phyloP scores from a whole-genome alignment of 2,888 invertebrate genomes.

The Polyploca ridens region DNA sequence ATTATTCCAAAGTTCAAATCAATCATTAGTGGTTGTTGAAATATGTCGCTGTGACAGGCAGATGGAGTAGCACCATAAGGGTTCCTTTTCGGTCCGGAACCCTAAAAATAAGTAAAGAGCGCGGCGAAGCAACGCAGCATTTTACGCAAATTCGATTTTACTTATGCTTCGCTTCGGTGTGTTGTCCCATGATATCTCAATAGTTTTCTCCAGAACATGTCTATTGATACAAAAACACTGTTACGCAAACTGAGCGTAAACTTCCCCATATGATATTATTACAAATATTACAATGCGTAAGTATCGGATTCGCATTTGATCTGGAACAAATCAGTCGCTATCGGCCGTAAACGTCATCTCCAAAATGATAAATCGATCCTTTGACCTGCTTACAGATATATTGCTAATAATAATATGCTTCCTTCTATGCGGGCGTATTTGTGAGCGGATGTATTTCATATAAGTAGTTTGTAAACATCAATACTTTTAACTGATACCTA shows the following conservation, averaged over 20 bases:
- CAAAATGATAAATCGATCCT: conserved; percentile 63
- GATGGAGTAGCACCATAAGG: too few species aligned
- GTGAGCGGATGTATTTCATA: conserved; percentile 18
- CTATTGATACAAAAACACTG: not conserved
- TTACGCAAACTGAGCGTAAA: not conserved
- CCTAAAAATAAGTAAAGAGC: too few species aligned
- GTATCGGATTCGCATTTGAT: conserved; percentile 67
- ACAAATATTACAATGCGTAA: conserved; percentile 53
- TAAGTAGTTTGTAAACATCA: conserved; percentile 20
- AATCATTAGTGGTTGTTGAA: too few species aligned
- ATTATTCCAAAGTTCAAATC: too few species aligned
- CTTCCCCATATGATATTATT: conserved; percentile 39
- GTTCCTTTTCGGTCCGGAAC: too few species aligned
- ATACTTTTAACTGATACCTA: too few species aligned
- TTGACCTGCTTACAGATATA: conserved; percentile 66
- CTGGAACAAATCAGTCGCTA: conserved; percentile 68
- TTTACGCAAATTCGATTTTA: too few species aligned
- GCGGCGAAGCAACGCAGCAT: too few species aligned
- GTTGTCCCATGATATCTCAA: not conserved
- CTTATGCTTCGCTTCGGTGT: too few species aligned
- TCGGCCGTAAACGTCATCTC: conserved; percentile 64
- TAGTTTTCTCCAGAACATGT: not conserved
- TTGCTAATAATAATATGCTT: conserved; percentile 32
- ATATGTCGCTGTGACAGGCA: too few species aligned
- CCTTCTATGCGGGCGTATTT: conserved; percentile 26